Conservation (phyloP, 2,113 vertebrate species). For the Pygoscelis adeliae region DNA sequence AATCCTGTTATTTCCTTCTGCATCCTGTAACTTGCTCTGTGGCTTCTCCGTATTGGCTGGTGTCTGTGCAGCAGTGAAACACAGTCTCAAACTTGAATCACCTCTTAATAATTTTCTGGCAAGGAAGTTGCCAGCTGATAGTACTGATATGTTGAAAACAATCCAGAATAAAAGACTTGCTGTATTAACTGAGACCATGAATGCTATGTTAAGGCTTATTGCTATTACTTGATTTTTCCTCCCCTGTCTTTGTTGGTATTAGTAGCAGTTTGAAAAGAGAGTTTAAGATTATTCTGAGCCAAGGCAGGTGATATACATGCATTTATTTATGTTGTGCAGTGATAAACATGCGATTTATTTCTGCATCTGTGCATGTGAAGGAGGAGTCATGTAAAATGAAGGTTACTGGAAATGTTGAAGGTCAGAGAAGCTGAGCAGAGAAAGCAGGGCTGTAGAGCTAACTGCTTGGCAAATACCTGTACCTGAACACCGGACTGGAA, state of each 20-base stretch:
- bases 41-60: not conserved
- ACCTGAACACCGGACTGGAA: not conserved
- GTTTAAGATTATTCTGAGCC: not conserved
- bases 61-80: not conserved
- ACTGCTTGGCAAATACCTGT: not conserved
- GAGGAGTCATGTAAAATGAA: not conserved
- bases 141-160: not conserved
- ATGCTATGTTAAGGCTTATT: not conserved
- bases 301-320: not conserved
- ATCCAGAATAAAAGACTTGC: not conserved
- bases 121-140: not conserved
- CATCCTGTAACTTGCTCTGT: not conserved
- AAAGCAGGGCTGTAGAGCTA: not conserved
- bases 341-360: not conserved
- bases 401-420: not conserved
- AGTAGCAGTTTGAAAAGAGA: not conserved
- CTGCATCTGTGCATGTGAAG: not conserved
- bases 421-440: not conserved
- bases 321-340: not conserved
- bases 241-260: not conserved
- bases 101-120: not conserved
- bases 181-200: not conserved
- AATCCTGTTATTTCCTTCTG: not conserved
- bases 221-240: fast-evolving
- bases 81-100: not conserved